A percentile compares a stretch with the other conserved stretches of the same genome.
Conservation (phyloP, 2,888 invertebrate species). For the Sclerodermus sp. region DNA sequence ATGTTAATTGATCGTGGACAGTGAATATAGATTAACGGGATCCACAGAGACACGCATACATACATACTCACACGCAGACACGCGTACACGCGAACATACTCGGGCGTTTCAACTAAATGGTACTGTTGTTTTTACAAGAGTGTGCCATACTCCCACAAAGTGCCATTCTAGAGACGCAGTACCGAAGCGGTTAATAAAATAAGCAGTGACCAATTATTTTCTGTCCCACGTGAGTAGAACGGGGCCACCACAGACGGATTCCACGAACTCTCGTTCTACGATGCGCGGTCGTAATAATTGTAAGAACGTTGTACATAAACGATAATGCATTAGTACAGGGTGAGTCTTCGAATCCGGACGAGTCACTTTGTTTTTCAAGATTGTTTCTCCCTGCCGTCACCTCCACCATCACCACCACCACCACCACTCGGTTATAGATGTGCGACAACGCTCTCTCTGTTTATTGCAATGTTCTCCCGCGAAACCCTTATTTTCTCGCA, state of each 20-base stretch:
- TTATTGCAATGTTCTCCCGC: too few relatives aligned
- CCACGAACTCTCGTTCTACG: slow-evolving; percentile 13
- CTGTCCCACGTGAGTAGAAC: background rate
- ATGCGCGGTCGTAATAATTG: slow-evolving; percentile 30
- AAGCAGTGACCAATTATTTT: slow-evolving; percentile 11
- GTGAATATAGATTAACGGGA: too few relatives aligned
- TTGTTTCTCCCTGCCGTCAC: background rate
- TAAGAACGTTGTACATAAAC: slow-evolving; percentile 41
- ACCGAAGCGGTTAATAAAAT: slow-evolving; percentile 2
- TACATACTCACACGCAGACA: too few relatives aligned
- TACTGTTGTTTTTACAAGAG: too few relatives aligned
- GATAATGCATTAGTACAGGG: slow-evolving; percentile 30
- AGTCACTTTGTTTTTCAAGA: background rate
- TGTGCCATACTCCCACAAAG: background rate
- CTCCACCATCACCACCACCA: too few relatives aligned
- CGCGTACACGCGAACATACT: too few relatives aligned
- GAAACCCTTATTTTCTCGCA: background rate
- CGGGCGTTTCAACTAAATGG: too few relatives aligned
- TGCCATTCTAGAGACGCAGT: slow-evolving; percentile 9
- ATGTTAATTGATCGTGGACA: too few relatives aligned
- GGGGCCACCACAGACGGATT: slow-evolving; percentile 1
- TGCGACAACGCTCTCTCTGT: too few relatives aligned
- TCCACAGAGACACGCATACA: too few relatives aligned
- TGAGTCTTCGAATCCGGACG: slow-evolving; percentile 13
- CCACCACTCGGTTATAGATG: too few relatives aligned